Evolutionary conservation across 2,888 invertebrate genomes (phyloP).

Genomic region (Epirrhoe tristata): DNA sequence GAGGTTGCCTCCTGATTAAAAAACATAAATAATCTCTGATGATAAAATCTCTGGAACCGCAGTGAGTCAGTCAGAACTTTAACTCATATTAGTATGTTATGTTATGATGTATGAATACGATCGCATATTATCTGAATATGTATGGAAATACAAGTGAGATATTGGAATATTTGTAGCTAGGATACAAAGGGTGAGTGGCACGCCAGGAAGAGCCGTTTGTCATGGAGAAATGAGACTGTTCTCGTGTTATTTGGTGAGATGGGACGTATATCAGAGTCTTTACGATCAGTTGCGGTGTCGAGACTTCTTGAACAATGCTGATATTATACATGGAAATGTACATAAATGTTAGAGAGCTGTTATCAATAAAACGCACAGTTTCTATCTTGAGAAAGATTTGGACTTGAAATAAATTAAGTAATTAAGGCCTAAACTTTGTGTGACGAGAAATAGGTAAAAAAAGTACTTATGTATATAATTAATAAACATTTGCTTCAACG

Average conservation of each 20-base stretch:
- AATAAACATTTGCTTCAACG: too few species aligned
- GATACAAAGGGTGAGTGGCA: background rate
- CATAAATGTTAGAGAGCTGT: background rate
- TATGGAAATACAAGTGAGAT: slow-evolving; percentile 28
- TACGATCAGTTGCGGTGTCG: slow-evolving; percentile 8
- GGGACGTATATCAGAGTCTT: slow-evolving; percentile 13
- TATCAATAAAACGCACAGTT: too few species aligned
- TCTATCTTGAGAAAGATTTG: too few species aligned
- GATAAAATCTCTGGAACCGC: too few species aligned
- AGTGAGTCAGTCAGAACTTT: too few species aligned
- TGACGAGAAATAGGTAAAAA: too few species aligned
- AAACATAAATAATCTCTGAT: too few species aligned
- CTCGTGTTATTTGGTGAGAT: slow-evolving; percentile 18
- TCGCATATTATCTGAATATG: slow-evolving; percentile 27
- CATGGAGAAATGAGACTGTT: slow-evolving; percentile 15
- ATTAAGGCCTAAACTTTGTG: too few species aligned
- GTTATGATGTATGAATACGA: background rate
- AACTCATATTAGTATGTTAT: too few species aligned
- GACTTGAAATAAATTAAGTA: too few species aligned
- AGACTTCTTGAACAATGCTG: slow-evolving; percentile 13
- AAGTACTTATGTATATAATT: too few species aligned
- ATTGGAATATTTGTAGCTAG: slow-evolving; percentile 23
- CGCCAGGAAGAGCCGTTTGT: slow-evolving; percentile 12
- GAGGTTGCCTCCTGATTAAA: too few species aligned
- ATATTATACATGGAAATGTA: background rate